Evolutionary conservation across 2,797 vertebrate genomes (phyloP), one percentile per base, ranked within the genome.

Genomic region (Eutrigla gurnardus): DNA sequence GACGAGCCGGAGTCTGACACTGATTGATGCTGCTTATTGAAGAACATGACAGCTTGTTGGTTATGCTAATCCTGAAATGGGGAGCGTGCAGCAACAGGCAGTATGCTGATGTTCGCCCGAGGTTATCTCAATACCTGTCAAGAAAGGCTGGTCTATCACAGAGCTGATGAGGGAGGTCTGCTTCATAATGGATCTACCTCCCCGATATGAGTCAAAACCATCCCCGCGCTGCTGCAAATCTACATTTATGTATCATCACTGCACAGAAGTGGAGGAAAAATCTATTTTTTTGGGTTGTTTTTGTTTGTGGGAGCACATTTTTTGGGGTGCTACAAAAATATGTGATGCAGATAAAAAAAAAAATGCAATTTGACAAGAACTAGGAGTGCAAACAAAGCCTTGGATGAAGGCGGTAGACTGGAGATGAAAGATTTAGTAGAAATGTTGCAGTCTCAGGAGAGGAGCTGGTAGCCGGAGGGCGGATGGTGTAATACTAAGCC

Each of bases 401-500:
- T 32, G 68, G 75, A 88, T 90, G 83, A 91, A 82, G 82, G 58
- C 85, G 78, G 77, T 46, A 88, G 81, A 81, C 72, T 69, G 70
- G 61, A 91, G 90, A 92, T 91, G 73, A 91, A 88, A 88, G 77
- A 70, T 77, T 70, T 70, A 63, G 79, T 46, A 66, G 83, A 80
- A 79, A 85, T 67, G 73, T 58, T 73, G 79, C 63, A 5, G 70
- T 89, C 89, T 89, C 88, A 1, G 62, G 90, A 88, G 90, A 86
- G 59, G 58, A 64, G 54, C 64, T 46, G 82, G 40, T 86, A 88
- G 91, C 91, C 90, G 73, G 81, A 87, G 90, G 91, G 78, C 49
- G 86, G 78, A 86, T 91, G 89, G 88, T 89, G 88, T 91, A 92
- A 93, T 78, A 85, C 77, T 82, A 78, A 89, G 86, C 75, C 85